phyloP scores from a whole-genome alignment of 2,113 vertebrate genomes.

The Platysteira castanea region DNA sequence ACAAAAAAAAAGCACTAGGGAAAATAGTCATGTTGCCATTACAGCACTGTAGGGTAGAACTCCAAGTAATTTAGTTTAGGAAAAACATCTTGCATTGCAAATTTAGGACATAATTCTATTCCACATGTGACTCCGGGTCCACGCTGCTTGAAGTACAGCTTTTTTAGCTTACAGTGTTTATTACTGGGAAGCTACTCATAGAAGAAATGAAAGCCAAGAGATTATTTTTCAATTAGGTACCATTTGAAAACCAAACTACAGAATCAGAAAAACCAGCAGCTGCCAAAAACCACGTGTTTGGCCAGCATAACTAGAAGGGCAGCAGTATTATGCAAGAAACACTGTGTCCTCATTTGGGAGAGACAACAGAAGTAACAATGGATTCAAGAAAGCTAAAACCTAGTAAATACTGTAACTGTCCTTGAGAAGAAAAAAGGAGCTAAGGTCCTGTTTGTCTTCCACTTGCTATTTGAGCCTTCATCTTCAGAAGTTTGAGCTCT shows the following conservation, averaged over 20 bases:
- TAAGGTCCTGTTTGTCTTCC: background rate
- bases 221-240: background rate
- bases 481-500: background rate
- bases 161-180: background rate
- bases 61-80: background rate
- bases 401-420: background rate
- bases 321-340: background rate
- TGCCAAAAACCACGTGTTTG: background rate
- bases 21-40: background rate
- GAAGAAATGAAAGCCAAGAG: background rate
- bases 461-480: background rate
- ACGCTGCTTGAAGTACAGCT: background rate
- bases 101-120: background rate
- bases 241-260: background rate
- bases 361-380: background rate
- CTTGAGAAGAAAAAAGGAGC: background rate
- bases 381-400: background rate
- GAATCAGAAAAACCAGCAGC: background rate
- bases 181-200: background rate
- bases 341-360: background rate
- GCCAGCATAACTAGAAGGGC: background rate
- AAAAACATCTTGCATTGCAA: background rate
- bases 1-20: background rate
- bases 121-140: background rate
- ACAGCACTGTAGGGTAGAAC: background rate